phyloP scores from a whole-genome alignment of 2,797 vertebrate genomes.

The Euphonia xanthogaster region DNA sequence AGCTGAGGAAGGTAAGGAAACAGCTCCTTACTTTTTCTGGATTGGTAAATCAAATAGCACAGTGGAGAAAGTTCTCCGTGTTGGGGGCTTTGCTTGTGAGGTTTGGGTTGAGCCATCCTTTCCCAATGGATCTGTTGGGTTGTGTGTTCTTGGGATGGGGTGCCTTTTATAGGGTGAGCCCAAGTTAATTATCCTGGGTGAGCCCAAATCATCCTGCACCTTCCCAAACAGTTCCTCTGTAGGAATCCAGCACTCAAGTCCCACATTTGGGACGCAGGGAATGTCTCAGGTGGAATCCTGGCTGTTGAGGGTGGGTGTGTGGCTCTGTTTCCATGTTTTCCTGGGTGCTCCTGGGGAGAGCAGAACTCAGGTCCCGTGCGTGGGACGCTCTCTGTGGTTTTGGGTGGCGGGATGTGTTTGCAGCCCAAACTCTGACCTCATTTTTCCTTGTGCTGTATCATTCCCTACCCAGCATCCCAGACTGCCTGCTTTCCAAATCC shows the following conservation, averaged over 20 bases:
- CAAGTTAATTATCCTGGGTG: no score
- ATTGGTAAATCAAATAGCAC: fast-evolving
- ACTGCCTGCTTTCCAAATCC: neutral
- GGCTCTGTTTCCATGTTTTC: fast-evolving
- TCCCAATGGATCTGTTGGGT: fast-evolving
- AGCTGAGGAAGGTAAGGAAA: neutral
- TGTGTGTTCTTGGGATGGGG: fast-evolving
- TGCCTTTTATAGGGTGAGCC: neutral
- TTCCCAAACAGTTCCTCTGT: neutral
- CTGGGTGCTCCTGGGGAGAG: fast-evolving
- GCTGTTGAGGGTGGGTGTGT: fast-evolving
- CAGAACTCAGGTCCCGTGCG: fast-evolving
- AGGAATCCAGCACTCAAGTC: fast-evolving
- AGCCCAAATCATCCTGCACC: fast-evolving
- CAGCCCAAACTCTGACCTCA: neutral
- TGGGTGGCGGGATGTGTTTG: neutral
- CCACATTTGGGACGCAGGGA: fast-evolving
- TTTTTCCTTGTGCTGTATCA: fast-evolving
- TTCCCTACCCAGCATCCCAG: neutral
- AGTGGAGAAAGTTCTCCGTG: fast-evolving
- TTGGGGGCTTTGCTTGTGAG: fast-evolving
- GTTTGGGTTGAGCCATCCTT: fast-evolving
- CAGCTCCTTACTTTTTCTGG: neutral
- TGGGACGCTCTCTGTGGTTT: neutral
- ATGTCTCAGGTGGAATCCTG: fast-evolving